Base-by-base conservation (phyloP, 2,113 vertebrate genomes). In the Ahaetulla prasina region DNA sequence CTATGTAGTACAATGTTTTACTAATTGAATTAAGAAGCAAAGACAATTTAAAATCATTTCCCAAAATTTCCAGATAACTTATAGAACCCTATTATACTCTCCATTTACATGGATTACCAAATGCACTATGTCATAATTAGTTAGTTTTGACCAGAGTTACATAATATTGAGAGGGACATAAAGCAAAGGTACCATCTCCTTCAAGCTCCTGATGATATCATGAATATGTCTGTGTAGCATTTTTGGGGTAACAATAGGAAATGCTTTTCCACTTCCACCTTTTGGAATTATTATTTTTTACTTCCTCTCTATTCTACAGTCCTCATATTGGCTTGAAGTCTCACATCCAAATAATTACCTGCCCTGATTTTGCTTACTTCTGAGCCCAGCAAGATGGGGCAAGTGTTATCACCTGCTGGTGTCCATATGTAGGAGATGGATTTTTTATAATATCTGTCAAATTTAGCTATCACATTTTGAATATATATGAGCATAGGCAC, bases 361-460 rank as follows among this genome's bases (percentile, higher is more conserved):
- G 63, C 25, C 10, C 57, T 30, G 57, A 74, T 35, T 16, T 68
- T n/a, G 60, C 60, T 68, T 68, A n/a, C 27, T 68, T n/a, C 60
- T 68, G 60, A 68, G 11, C 30, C 60, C 60, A 68, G 60, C 39
- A 89, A 57, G 54, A 89, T 60, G 20, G 54, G 54, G 18, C 53
- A 89, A 89, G 50, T 18, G 55, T 7, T 89, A 20, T 43, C 60
- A 6, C 16, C 25, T 63, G 25, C 39, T 45, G n/a, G 30, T 90
- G 0, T 7, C 23, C 84, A 0, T 68, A 84, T 93, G 80, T 94
- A 89, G 12, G 52, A 50, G 93, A 91, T n/a, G 57, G 25, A 27
- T 27, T 30, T 30, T 45, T 74, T 30, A 27, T 7, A 27, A 30
- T 89, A 94, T 88, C 8, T 90, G 30, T 30, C 0, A 0, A 90